phyloP scores from a whole-genome alignment of 2,797 vertebrate species.

The Clamator glandarius region DNA sequence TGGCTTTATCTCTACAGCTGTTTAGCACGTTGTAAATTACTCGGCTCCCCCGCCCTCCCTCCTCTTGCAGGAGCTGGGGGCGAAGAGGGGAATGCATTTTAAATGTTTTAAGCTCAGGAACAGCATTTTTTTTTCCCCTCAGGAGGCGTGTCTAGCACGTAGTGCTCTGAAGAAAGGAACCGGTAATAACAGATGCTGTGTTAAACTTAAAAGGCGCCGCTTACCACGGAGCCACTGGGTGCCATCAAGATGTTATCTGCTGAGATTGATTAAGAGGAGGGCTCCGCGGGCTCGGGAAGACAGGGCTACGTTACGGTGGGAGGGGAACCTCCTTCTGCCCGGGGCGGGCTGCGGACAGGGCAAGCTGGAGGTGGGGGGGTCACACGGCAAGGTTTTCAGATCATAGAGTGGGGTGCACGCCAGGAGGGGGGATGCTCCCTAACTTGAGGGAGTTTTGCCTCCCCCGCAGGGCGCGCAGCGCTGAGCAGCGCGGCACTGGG shows the following conservation, averaged over 20 bases:
- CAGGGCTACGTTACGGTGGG: neutral
- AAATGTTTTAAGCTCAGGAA: conserved; percentile 36
- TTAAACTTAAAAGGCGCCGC: conserved; percentile 55
- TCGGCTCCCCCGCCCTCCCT: neutral
- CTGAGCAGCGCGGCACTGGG: neutral
- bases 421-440: neutral
- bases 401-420: accelerated
- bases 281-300: neutral
- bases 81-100: neutral
- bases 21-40: neutral
- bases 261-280: neutral
- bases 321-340: neutral
- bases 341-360: neutral
- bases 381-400: neutral
- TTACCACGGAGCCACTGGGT: conserved; percentile 25
- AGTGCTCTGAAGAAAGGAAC: neutral
- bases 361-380: neutral
- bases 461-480: neutral
- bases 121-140: neutral
- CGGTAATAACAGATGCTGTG: conserved; percentile 50
- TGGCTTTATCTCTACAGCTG: neutral
- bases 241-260: neutral
- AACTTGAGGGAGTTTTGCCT: neutral
- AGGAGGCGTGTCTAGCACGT: conserved; percentile 29
- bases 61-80: neutral